Evolutionary conservation across 2,888 invertebrate species (phyloP), one percentile per base, ranked within the genome.

Genomic region (Gari tellinella): DNA sequence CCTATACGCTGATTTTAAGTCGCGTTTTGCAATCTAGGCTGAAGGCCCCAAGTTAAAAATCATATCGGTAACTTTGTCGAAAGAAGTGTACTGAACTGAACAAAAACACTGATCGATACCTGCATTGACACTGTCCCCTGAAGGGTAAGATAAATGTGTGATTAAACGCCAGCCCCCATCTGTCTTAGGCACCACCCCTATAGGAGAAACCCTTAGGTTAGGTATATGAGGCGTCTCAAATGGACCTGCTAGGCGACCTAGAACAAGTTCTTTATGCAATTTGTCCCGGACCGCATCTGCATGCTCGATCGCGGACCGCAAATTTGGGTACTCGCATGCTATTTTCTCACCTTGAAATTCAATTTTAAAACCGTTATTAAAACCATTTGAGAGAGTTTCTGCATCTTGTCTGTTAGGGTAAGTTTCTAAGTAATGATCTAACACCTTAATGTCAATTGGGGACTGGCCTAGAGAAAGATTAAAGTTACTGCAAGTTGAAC

Each of bases 251-350:
- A 31, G 31, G 10, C 31, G 5, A 19, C 1, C 43, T 21, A 12
- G 56, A 23, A 7, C 12, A 68, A 12, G 49, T 72, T 72, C 5
- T 53, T 58, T 14, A 15, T n/a, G 12, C 65, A 46, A 43, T 68
- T 77, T 31, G n/a, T 31, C 31, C 37, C n/a, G 21, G 2, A 48
- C 4, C 10, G 40, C 19, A 56, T 48, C 38, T 0, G 31, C 25
- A 46, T 51, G 51, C 37, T 23, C 23, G 23, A 12, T 31, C 21
- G 43, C 65, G 1, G 65, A 57, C 41, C 25, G 14, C 14, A 62
- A 51, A 23, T 62, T 62, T 38, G 14, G 40, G 17, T 14, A 26
- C 2, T 43, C 46, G 0, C 26, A 15, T 17, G 23, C 12, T n/a
- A 55, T 17, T 21, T n/a, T 2, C 3, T 14, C 38, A 4, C 55